phyloP scores from a whole-genome alignment of 2,113 vertebrate species.

The Sclerurus mexicanus region DNA sequence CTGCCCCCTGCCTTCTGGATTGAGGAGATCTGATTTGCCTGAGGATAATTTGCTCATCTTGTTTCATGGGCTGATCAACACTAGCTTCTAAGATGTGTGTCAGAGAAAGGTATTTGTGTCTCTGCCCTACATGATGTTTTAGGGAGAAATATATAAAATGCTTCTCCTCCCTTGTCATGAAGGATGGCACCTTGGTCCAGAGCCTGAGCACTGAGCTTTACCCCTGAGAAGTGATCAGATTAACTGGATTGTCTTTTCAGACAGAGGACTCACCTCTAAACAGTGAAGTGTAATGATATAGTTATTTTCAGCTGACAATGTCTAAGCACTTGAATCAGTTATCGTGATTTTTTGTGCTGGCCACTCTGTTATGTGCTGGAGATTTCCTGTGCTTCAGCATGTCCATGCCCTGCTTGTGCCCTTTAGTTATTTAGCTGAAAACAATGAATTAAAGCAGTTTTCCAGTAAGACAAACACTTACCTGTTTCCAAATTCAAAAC shows the following conservation, averaged over 20 bases:
- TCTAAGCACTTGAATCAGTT: background rate
- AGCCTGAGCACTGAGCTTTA: background rate
- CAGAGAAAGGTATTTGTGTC: background rate
- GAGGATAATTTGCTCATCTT: background rate
- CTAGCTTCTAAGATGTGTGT: background rate
- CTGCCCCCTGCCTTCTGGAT: background rate
- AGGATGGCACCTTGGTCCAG: background rate
- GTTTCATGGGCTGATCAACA: background rate
- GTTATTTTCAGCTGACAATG: background rate
- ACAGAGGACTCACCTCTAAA: background rate
- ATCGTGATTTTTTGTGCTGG: background rate
- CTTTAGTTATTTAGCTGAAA: slow-evolving; percentile 12
- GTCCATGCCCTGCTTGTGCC: background rate
- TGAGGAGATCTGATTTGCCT: background rate
- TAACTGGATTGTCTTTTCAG: background rate
- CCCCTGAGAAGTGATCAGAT: background rate
- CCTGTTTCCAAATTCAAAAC: background rate
- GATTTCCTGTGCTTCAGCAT: background rate
- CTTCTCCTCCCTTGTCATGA: background rate
- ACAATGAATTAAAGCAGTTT: background rate
- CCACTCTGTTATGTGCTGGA: background rate
- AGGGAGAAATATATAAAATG: background rate
- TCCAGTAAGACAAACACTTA: background rate
- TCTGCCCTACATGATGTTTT: background rate
- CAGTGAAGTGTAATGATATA: background rate